Base-by-base conservation (phyloP, 2,113 vertebrate genomes). In the Saccopteryx leptura region DNA sequence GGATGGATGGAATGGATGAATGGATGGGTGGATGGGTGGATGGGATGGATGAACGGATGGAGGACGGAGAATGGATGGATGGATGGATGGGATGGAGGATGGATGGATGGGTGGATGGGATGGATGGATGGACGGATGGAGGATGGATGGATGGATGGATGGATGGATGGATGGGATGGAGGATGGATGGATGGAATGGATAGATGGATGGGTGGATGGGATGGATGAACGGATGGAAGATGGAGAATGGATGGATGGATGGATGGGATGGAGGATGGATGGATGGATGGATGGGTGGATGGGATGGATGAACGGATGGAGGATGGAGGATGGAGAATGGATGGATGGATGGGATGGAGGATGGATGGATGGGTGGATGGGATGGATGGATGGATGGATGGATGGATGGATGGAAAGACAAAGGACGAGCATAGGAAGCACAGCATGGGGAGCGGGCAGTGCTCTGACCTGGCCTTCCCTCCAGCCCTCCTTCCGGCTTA, bases 401-500 rank as follows among this genome's bases (percentile, higher is more conserved):
- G 48, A 48, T 24, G 39, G 7, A n/a, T 3, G 39, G 39, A 28
- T 72, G 39, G 86, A 68, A 12, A 14, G 76, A 52, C 33, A 65
- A 17, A 72, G 26, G 48, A 33, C 63, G 83, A 46, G 46, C 63
- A 28, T 28, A 21, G 1, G 33, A 69, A 54, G 21, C 24, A 28
- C 11, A 50, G 21, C 1, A 2, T 17, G 31, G 18, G 17, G 7
- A 61, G 6, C 54, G 19, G 31, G 4, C 10, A 17, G 19, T 13
- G 3, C 5, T 83, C 61, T 56, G 5, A 19, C 61, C 28, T 9
- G 4, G 18, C 24, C 24, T 18, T 39, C 69, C 31, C 50, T 86
- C 26, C 71, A 33, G 2, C 14, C 39, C 19, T 33, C 68, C 28
- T 65, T 46, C 13, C 46, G 80, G 97, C 84, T 97, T 90, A 97